A percentile compares a stretch with the other conserved stretches of the same genome.
Evolutionary conservation across 1,140 invertebrate species (phyloP).

Genomic region (Cylas formicarius): DNA sequence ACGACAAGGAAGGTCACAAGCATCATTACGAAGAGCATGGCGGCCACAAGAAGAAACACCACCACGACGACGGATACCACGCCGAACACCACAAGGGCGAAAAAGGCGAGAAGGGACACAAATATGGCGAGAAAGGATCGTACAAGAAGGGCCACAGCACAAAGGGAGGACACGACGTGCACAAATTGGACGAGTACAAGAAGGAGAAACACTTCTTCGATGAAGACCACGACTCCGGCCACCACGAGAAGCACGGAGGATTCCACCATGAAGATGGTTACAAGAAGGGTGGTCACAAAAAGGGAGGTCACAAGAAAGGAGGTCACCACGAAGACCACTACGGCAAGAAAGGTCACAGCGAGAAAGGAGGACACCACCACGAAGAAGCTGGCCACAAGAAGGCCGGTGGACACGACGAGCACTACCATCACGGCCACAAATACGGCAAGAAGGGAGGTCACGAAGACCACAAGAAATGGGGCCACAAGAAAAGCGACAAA

Average conservation of each 20-base stretch:
- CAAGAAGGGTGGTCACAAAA: constrained; percentile 54
- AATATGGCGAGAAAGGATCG: constrained; percentile 53
- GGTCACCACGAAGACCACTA: constrained; percentile 54
- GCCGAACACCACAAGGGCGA: constrained; percentile 61
- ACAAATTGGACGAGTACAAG: constrained; percentile 64
- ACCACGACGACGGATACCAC: constrained; percentile 60
- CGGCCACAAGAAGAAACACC: constrained; percentile 58
- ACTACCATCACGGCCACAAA: constrained; percentile 57
- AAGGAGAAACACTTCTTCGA: constrained; percentile 65
- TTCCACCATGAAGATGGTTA: constrained; percentile 54
- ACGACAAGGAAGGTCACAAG: constrained; percentile 58
- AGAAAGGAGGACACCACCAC: constrained; percentile 54
- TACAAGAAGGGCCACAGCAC: constrained; percentile 59
- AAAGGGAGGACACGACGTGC: constrained; percentile 59
- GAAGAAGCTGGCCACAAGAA: constrained; percentile 59
- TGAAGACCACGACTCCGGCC: constrained; percentile 55
- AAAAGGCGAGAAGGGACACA: constrained; percentile 56
- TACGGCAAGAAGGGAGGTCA: constrained; percentile 61
- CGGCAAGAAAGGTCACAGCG: constrained; percentile 54
- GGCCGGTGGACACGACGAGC: constrained; percentile 57
- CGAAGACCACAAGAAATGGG: constrained; percentile 60
- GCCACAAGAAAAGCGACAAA: constrained; percentile 41
- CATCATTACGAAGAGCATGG: constrained; percentile 57
- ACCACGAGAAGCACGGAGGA: constrained; percentile 54
- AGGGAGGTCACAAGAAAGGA: constrained; percentile 55